Evolutionary conservation across 2,113 vertebrate species (phyloP), one percentile per base, ranked within the genome.

Genomic region (Meriones unguiculatus): DNA sequence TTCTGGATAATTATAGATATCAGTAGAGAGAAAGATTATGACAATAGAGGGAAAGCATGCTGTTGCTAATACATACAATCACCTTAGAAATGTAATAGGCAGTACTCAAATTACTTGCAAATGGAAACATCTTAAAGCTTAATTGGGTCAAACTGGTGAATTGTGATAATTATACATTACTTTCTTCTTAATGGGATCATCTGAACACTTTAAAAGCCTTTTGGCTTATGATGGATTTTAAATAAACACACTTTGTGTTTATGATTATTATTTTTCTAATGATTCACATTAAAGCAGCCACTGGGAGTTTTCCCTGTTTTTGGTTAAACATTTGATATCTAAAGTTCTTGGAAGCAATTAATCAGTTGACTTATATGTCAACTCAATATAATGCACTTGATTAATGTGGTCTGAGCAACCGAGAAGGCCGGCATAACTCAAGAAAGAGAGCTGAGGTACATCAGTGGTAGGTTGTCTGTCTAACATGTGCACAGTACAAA

Each of bases 361-460:
- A 86, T 89, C 62, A 73, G 30, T 94, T 93, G 82, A 87, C 15
- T 81, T 69, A 57, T 17, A 57, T 87, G 25, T 94, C 11, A 90
- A 76, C 1, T 38, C 14, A 24, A 30, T 25, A 5, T 38, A 76
- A 72, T 52, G 25, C 14, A 38, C 13, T 76, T 54, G 57, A 76
- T 87, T 82, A 22, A 30, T 64, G 35, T 9, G n/a, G 9, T 90
- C 64, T 17, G 87, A 90, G 81, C 69, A 90, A 41, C 38, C 20
- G 7, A 54, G 22, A n/a, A 35, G 52, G 1, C 46, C 9, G 22
- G 35, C 24, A 32, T 57, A 28, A n/a, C 20, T 70, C 41, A 46
- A 46, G n/a, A 69, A n/a, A n/a, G 46, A 22, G 22, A 52, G 5
- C 20, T 69, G 65, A 35, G 46, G 7, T 15, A n/a, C 25, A 3